Evolutionary conservation across 2,113 vertebrate genomes (phyloP).

Genomic region (Equus przewalskii): DNA sequence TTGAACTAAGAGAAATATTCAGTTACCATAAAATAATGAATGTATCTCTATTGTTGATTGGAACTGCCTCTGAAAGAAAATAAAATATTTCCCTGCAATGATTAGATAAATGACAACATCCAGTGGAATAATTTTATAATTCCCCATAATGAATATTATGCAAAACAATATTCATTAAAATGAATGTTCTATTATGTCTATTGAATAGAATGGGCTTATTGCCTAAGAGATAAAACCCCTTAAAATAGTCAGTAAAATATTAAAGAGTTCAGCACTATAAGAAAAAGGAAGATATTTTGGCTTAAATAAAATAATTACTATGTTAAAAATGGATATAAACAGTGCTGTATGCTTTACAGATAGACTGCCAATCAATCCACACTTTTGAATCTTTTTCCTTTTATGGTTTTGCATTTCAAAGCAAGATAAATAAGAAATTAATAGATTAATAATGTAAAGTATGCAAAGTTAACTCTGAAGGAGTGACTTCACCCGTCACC

Average conservation of each 20-base stretch:
- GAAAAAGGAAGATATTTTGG: not conserved
- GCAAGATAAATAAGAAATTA: slow-evolving; percentile 8
- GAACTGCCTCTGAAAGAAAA: not conserved
- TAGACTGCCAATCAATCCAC: not conserved
- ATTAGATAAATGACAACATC: not conserved
- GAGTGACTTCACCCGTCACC: not conserved
- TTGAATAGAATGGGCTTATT: not conserved
- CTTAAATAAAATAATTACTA: not conserved
- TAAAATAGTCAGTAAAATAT: not conserved
- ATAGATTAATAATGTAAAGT: not conserved
- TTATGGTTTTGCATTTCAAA: not conserved
- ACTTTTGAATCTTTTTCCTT: not conserved
- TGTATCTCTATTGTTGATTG: not conserved
- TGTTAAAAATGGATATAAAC: not conserved
- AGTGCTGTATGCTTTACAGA: not conserved
- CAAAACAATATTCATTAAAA: not conserved
- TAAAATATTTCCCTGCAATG: not conserved
- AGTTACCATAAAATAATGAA: slow-evolving; percentile 1
- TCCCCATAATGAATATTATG: not conserved
- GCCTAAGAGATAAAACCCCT: not conserved
- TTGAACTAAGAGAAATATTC: not conserved
- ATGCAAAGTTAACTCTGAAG: not conserved
- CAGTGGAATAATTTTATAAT: not conserved
- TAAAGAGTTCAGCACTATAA: not conserved
- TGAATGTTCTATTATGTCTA: not conserved